Percentiles rank a stretch among this genome's conserved stretches.
Conservation (phyloP, 53 echinoderm and acorn worm genomes). For the Zoroaster sp. region DNA sequence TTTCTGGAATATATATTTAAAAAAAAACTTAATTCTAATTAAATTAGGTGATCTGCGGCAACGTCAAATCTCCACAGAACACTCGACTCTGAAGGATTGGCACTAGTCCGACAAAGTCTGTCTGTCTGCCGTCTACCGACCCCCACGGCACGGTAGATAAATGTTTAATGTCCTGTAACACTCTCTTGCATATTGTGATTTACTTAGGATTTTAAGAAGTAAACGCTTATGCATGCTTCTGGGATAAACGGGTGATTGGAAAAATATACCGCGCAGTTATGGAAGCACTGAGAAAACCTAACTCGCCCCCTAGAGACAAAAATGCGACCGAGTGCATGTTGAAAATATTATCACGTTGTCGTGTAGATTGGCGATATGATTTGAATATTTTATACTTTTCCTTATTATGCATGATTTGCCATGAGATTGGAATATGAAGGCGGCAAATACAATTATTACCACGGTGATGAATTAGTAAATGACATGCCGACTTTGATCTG, state of each 20-base stretch:
- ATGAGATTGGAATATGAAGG: too few relatives aligned
- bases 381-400: neutral
- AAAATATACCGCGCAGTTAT: too few relatives aligned
- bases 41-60: neutral
- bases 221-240: neutral
- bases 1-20: too few relatives aligned
- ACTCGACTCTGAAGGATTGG: neutral
- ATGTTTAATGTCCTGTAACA: slow-evolving; percentile 21
- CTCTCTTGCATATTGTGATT: slow-evolving; percentile 22
- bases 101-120: neutral
- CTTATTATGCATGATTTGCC: neutral
- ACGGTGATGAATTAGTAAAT: too few relatives aligned
- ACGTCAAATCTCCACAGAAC: neutral
- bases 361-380: neutral
- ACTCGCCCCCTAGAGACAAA: neutral
- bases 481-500: too few relatives aligned
- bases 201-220: neutral
- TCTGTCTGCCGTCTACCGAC: neutral
- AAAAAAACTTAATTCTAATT: neutral
- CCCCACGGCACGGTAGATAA: neutral
- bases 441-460: too few relatives aligned
- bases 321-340: neutral
- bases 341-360: neutral
- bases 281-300: neutral
- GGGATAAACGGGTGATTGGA: too few relatives aligned